phyloP scores from a whole-genome alignment of 2,797 vertebrate genomes.

The Anniella stebbinsi region DNA sequence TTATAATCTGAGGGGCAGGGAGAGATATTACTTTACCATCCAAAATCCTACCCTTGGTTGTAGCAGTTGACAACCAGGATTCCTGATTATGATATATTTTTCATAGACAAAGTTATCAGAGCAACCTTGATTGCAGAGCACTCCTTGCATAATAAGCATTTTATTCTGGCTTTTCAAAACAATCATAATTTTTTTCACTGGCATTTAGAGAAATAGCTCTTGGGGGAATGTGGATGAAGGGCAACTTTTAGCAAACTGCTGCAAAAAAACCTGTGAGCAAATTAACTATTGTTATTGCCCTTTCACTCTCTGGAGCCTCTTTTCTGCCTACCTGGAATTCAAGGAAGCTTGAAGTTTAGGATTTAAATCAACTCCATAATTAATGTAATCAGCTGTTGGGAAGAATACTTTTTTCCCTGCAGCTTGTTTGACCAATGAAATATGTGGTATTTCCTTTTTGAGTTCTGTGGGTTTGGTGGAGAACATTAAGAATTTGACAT shows the following conservation, averaged over 20 bases:
- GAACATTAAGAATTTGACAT: neutral
- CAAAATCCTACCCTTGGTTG: neutral
- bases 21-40: neutral
- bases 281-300: fast-evolving
- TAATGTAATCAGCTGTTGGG: conserved; percentile 23
- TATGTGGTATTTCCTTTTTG: neutral
- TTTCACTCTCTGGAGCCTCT: fast-evolving
- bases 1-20: neutral
- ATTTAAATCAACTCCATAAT: neutral
- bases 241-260: neutral
- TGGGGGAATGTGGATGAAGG: neutral
- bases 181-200: fast-evolving
- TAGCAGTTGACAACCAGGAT: neutral
- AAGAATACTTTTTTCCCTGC: conserved; percentile 17
- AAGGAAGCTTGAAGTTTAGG: conserved; percentile 23
- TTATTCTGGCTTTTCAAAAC: neutral
- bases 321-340: conserved; percentile 40
- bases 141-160: neutral
- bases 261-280: neutral
- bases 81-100: neutral
- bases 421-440: neutral
- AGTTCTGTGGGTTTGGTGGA: too few relatives aligned
- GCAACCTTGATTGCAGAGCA: neutral
- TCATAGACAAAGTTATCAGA: neutral
- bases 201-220: neutral